Evolutionary conservation across 2,888 invertebrate genomes (phyloP).

Genomic region (Dicycla oo): DNA sequence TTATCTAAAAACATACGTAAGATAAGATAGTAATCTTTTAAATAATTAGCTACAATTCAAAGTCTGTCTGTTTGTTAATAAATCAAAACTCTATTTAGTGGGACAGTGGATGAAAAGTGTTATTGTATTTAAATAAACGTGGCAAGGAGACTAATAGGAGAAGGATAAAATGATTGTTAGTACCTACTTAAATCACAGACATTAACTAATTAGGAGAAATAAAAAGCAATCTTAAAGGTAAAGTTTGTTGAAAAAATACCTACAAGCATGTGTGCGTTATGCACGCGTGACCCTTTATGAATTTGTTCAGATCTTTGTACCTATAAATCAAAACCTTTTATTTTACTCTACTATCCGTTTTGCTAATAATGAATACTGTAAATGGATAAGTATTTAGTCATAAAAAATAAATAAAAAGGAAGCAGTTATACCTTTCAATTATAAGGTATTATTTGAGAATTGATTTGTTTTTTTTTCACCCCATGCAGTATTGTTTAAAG

Average conservation of each 20-base stretch:
- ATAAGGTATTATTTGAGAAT: slow-evolving; percentile 5
- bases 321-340: slow-evolving; percentile 32
- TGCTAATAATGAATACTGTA: slow-evolving; percentile 39
- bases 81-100: slow-evolving; percentile 33
- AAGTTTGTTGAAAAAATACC: slow-evolving; percentile 18
- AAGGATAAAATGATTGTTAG: slow-evolving; percentile 21
- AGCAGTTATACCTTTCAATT: not conserved
- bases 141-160: slow-evolving; percentile 25
- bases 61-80: slow-evolving; percentile 22
- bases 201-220: slow-evolving; percentile 27
- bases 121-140: slow-evolving; percentile 26
- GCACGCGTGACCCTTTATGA: slow-evolving; percentile 32
- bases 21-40: slow-evolving; percentile 18
- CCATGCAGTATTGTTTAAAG: slow-evolving; percentile 26
- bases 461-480: slow-evolving; percentile 13
- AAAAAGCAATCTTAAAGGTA: slow-evolving; percentile 8
- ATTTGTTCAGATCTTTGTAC: slow-evolving; percentile 32
- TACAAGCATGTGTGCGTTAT: slow-evolving; percentile 28
- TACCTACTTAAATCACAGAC: slow-evolving; percentile 27
- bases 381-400: slow-evolving; percentile 19
- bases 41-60: slow-evolving; percentile 25
- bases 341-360: slow-evolving; percentile 24
- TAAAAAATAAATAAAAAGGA: not conserved
- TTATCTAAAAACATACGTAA: slow-evolving; percentile 23
- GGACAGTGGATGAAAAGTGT: slow-evolving; percentile 5